Evolutionary conservation across 1,140 invertebrate genomes (phyloP), one percentile per base, ranked within the genome.

Genomic region (Potamilus streckersoni): DNA sequence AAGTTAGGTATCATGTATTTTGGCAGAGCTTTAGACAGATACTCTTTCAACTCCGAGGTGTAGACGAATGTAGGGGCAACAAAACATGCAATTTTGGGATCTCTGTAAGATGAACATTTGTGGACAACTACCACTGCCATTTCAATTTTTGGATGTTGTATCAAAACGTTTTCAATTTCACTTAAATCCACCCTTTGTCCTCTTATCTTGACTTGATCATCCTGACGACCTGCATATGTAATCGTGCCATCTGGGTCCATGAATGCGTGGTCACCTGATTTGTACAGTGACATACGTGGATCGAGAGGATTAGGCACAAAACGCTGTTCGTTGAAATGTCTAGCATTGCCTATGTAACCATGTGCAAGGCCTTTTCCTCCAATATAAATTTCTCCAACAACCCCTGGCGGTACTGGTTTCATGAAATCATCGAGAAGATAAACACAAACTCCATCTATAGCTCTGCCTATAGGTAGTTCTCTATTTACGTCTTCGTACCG

Each of bases 121-220:
- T 84, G 79, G 2, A 74, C 69, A 19, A 83, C 83, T 19, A 82
- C 83, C 0, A 82, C 83, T 56, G 81, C 81, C 23, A 84, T 65
- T n/a, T 82, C 78, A 20, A 84, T 76, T 71, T 80, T 81, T 23
- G 79, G 71, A 63, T 84, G 81, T 64, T 84, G 83, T 16, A 84
- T 81, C 1, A 85, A 71, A 63, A 81, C 79, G 27, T 80, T 74
- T 65, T 84, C 84, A 23, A 85, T 85, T 71, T 85, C 84, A 58
- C 71, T 80, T 4, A 85, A 76, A 49, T 83, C 81, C 58, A 84
- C 80, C 62, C 84, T 63, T 57, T 82, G 73, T 0, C 84, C 82
- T 31, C 82, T 73, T 60, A 85, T 79, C 65, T 85, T 85, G 0
- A 85, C 73, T 76, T 84, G 82, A 71, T 82, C 78, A 69, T 85